Conservation (phyloP, 2,113 vertebrate genomes). For the Protomyctophum bolini region DNA sequence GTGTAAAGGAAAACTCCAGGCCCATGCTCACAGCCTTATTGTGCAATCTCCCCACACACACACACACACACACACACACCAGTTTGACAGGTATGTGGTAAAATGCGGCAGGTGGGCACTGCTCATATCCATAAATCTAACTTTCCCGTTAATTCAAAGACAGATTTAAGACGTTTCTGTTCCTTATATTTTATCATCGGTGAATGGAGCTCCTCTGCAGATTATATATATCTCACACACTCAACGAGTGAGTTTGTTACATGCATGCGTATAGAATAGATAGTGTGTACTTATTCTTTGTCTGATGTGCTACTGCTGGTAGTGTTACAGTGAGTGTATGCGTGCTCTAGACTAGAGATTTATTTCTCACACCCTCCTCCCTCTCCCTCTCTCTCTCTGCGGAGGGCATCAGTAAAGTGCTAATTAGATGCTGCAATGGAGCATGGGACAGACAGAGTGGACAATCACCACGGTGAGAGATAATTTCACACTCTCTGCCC, state of each 20-base stretch:
- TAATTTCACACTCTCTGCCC: conserved; percentile 71
- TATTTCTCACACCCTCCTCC: no score
- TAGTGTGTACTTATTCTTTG: no score
- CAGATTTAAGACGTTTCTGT: background rate
- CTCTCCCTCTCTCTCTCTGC: conserved; percentile 10
- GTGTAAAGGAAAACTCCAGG: conserved; percentile 50
- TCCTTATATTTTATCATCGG: background rate
- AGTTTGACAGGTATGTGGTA: background rate
- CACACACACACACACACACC: conserved; percentile 9
- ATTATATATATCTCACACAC: background rate
- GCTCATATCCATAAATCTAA: background rate
- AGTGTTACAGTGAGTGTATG: background rate
- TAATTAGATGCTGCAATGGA: conserved; percentile 62
- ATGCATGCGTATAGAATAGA: no score
- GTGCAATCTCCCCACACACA: background rate
- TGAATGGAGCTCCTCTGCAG: background rate
- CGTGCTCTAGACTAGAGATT: background rate
- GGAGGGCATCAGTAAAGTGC: conserved; percentile 46
- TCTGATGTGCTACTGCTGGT: no score
- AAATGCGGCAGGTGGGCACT: background rate
- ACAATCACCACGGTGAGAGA: conserved; percentile 58
- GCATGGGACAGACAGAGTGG: conserved; percentile 55
- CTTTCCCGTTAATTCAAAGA: background rate
- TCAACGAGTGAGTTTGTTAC: background rate
- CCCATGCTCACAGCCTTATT: conserved; percentile 27